These are phyloP conservation scores for Cynaeus angustus DNA, from an alignment of 2,888 invertebrate species.

Conservation along the genomic window DNA sequence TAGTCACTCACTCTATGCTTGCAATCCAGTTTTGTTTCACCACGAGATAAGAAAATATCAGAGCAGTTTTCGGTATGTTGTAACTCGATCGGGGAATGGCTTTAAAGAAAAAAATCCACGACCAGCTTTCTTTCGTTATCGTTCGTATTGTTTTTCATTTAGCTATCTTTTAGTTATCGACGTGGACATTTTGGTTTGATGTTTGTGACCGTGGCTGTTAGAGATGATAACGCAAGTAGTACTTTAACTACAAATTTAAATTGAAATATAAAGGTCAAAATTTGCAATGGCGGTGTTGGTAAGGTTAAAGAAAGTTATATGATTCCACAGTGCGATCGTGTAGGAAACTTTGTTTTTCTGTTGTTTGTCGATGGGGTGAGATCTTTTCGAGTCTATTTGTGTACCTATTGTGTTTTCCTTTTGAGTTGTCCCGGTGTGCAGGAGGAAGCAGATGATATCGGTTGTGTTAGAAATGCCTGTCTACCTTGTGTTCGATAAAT, in stretches of 20 bases:
- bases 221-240: slow-evolving; percentile 21
- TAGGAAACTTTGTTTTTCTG: background rate
- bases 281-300: slow-evolving; percentile 7
- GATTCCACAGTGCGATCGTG: background rate
- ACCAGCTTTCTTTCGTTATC: slow-evolving; percentile 12
- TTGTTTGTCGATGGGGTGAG: slow-evolving; percentile 11
- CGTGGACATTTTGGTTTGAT: slow-evolving; percentile 24
- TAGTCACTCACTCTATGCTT: background rate
- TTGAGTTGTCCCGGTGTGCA: background rate
- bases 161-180: slow-evolving; percentile 29
- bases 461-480: slow-evolving; percentile 12
- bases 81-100: slow-evolving; percentile 10
- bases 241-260: slow-evolving; percentile 15
- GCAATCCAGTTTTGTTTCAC: slow-evolving; percentile 1
- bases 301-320: slow-evolving; percentile 15
- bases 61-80: slow-evolving; percentile 8
- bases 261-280: slow-evolving; percentile 22
- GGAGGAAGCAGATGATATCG: slow-evolving; percentile 34
- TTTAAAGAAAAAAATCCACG: background rate
- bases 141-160: slow-evolving; percentile 30
- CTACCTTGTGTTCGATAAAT: slow-evolving; percentile 31
- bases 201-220: slow-evolving; percentile 35
- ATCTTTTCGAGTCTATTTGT: background rate
- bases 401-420: slow-evolving; percentile 13
- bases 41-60: slow-evolving; percentile 1